These are phyloP conservation scores for Subanguina moxae DNA, from an alignment of 1,140 invertebrate genomes.

Conservation along the genomic window DNA sequence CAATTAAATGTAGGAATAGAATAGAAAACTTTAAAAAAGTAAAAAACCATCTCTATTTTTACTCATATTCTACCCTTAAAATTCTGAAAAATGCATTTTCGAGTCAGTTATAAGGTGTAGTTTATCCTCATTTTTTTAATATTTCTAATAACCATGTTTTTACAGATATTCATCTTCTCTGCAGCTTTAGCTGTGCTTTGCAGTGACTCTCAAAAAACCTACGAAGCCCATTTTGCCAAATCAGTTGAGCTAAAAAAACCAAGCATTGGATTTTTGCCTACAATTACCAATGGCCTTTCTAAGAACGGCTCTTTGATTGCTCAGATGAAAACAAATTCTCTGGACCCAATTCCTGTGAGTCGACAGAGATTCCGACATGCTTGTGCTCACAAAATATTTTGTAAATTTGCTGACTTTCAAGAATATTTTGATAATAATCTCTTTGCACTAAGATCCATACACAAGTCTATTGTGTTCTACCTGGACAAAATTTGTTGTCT, in stretches of 20 bases:
- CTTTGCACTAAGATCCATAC: conserved; percentile 2
- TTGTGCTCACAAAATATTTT: neutral
- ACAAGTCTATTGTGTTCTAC: neutral
- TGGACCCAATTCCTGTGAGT: no score
- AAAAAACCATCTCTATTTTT: no score
- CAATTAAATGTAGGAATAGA: no score
- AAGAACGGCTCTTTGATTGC: neutral
- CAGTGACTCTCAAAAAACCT: neutral
- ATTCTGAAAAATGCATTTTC: no score
- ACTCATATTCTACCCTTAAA: no score
- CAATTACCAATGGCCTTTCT: neutral
- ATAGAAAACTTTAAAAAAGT: no score
- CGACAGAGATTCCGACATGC: neutral
- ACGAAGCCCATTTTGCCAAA: conserved; percentile 1
- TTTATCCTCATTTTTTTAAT: no score
- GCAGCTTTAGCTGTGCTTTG: neutral
- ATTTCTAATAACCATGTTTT: neutral
- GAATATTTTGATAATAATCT: neutral
- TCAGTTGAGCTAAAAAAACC: neutral
- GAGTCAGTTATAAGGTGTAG: no score
- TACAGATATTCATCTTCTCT: neutral
- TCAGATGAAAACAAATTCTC: no score
- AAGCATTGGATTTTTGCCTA: neutral
- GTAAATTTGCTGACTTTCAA: neutral
- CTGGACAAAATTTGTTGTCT: neutral